Conservation (phyloP, 2,113 vertebrate species). For the Oryzias woworae region DNA sequence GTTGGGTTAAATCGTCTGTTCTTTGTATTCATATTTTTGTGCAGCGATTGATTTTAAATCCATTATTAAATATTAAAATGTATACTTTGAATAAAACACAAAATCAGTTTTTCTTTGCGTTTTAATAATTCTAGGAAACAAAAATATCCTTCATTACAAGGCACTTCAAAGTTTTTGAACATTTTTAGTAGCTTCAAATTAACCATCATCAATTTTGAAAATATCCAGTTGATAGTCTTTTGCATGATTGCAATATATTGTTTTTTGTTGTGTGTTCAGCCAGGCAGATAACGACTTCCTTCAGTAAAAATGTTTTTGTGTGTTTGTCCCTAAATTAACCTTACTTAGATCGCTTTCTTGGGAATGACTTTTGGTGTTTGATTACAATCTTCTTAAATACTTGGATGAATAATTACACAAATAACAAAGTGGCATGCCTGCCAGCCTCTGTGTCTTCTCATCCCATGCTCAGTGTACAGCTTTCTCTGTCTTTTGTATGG, state of each 20-base stretch:
- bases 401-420: constrained; percentile 48
- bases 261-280: constrained; percentile 24
- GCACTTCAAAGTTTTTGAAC: too few relatives aligned
- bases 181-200: too few relatives aligned
- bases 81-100: too few relatives aligned
- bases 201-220: neutral
- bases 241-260: constrained; percentile 5
- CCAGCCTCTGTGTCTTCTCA: constrained; percentile 11
- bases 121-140: too few relatives aligned
- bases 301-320: constrained; percentile 13
- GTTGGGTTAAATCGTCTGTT: too few relatives aligned
- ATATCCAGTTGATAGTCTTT: neutral
- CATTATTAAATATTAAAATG: too few relatives aligned
- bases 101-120: too few relatives aligned
- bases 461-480: neutral
- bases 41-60: too few relatives aligned
- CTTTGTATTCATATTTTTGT: too few relatives aligned
- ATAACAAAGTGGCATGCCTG: constrained; percentile 20
- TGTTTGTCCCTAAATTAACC: constrained; percentile 31
- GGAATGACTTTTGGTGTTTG: constrained; percentile 8
- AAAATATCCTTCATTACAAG: too few relatives aligned
- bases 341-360: neutral
- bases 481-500: constrained; percentile 1
- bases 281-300: constrained; percentile 31
- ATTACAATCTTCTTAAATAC: constrained; percentile 29